Evolutionary conservation across 1,140 invertebrate species (phyloP).

Genomic region (Papilio glaucus): DNA sequence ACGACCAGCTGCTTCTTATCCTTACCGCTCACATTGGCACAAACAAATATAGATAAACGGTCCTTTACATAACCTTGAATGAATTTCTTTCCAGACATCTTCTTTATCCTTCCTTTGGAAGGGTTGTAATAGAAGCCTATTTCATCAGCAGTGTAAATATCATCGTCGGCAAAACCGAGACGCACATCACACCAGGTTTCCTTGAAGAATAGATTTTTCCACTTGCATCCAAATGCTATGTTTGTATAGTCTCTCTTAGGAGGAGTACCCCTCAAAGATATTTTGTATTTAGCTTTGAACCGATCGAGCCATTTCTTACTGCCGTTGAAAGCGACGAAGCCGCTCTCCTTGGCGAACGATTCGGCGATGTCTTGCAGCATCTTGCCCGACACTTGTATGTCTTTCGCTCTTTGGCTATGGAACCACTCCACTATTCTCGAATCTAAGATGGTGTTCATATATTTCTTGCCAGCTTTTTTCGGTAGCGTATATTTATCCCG

Average conservation of each 20-base stretch:
- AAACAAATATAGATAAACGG: conserved; percentile 47
- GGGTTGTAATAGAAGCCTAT: conserved; percentile 51
- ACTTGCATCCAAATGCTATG: conserved; percentile 45
- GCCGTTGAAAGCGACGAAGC: conserved; percentile 50
- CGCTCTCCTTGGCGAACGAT: conserved; percentile 46
- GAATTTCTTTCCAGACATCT: conserved; percentile 49
- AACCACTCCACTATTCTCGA: conserved; percentile 49
- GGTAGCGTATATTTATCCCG: conserved; percentile 47
- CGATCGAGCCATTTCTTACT: conserved; percentile 53
- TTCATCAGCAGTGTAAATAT: conserved; percentile 53
- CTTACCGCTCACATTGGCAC: conserved; percentile 44
- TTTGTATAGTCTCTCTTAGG: conserved; percentile 43
- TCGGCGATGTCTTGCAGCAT: conserved; percentile 50
- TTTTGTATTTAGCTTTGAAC: conserved; percentile 51
- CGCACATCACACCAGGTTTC: conserved; percentile 49
- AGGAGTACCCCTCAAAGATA: conserved; percentile 43
- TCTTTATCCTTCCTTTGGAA: conserved; percentile 50
- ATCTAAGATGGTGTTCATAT: conserved; percentile 49
- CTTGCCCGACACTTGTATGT: conserved; percentile 47
- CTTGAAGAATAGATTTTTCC: conserved; percentile 48
- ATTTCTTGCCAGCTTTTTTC: conserved; percentile 45
- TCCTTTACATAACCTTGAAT: conserved; percentile 50
- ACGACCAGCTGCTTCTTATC: conserved; percentile 50
- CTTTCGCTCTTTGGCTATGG: conserved; percentile 41
- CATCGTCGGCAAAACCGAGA: conserved; percentile 45